Evolutionary conservation across 2,797 vertebrate genomes (phyloP), one percentile per base, ranked within the genome.

Genomic region (Scolopax bukidnonensis): DNA sequence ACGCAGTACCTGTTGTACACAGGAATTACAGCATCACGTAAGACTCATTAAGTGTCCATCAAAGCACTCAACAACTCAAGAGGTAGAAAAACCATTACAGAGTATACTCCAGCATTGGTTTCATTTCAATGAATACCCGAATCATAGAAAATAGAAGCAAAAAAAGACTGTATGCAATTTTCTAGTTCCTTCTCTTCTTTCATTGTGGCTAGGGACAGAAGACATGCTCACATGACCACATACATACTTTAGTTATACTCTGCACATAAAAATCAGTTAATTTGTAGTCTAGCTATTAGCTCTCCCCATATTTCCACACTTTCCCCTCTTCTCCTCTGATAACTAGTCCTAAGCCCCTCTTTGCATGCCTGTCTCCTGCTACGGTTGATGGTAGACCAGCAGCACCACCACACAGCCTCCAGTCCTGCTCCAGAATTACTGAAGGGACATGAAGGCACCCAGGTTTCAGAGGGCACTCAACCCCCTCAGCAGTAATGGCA

Each of bases 81-180:
- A 82, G 36, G n/a, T 20, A 64, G 23, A 75, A 95, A 92, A 73
- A n/a, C 0, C 25, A 74, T 40, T 64, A 24, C 0, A 48, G 16
- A 73, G 10, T 63, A 51, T 43, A 47, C 4, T 79, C 30, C 56
- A 73, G 38, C 30, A 40, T 1, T 30, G 16, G 4, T 57, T 90
- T 93, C 76, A 41, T 53, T 93, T 86, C 80, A 84, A 81, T 24
- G 5, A 88, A 78, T 45, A 88, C 23, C 3, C 16, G 45, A 87
- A 84, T 73, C 10, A 60, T 5, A 59, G 57, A 84, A 92, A 87
- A 83, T 3, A 56, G 28, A 76, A 73, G 32, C 40, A 17, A 32
- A 71, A 84, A 68, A 74, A 70, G 14, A 61, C 27, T 48, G 84
- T 19, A 41, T 69, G 23, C 65, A 88, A 87, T 57, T 65, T 79